Conservation (phyloP, 2,888 invertebrate species). For the Yponomeuta sedellus region DNA sequence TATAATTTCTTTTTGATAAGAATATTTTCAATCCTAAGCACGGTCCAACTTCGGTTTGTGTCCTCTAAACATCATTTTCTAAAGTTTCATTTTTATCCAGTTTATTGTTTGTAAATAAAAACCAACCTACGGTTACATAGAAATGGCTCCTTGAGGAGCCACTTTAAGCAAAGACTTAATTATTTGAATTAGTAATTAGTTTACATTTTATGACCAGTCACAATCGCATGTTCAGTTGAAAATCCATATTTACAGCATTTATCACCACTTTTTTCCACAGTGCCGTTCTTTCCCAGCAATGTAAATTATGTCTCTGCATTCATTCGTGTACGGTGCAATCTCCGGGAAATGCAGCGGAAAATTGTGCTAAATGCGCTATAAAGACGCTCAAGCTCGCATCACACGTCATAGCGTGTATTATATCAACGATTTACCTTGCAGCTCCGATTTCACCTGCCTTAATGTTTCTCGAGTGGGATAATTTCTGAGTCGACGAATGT, state of each 20-base stretch:
- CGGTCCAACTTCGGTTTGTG: no score
- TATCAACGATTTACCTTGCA: background rate
- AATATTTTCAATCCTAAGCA: no score
- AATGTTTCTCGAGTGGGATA: background rate
- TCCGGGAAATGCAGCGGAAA: conserved; percentile 13
- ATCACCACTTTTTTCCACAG: background rate
- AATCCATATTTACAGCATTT: background rate
- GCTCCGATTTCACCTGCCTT: background rate
- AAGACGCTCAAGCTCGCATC: background rate
- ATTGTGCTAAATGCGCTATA: conserved; percentile 11
- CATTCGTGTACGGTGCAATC: conserved; percentile 1
- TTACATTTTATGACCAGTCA: no score
- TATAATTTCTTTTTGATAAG: no score
- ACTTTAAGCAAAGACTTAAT: no score
- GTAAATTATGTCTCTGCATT: conserved; percentile 2
- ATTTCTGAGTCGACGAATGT: background rate
- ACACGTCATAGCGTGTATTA: background rate
- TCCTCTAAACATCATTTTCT: no score
- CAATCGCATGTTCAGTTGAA: no score
- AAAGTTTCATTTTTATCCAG: no score
- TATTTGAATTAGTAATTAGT: no score
- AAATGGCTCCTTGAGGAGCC: no score
- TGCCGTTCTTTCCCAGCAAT: background rate
- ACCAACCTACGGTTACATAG: no score
- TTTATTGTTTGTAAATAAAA: no score